Conservation (phyloP, 2,888 invertebrate genomes). For the Lypha dubia region DNA sequence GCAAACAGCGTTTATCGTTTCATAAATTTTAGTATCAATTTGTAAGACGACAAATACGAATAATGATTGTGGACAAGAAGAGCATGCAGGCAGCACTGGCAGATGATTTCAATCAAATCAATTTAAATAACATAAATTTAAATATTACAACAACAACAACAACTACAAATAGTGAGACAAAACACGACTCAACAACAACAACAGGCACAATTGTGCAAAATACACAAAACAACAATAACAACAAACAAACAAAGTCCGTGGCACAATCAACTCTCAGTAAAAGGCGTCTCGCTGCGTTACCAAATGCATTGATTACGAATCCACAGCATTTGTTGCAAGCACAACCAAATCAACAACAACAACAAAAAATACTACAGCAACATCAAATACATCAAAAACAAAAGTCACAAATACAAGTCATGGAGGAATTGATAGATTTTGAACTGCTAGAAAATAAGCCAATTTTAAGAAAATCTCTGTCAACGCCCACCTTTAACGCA, state of each 20-base stretch:
- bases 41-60: conserved; percentile 49
- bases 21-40: conserved; percentile 54
- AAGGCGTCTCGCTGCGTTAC: conserved; percentile 62
- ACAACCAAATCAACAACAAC: conserved; percentile 60
- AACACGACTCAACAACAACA: conserved; percentile 72
- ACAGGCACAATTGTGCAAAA: conserved; percentile 48
- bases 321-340: conserved; percentile 73
- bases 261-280: conserved; percentile 64
- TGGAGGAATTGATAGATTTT: conserved; percentile 54
- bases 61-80: conserved; percentile 68
- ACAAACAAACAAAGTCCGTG: conserved; percentile 50
- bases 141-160: conserved; percentile 70
- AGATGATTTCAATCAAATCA: conserved; percentile 74
- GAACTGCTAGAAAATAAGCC: conserved; percentile 71
- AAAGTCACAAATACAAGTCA: conserved; percentile 59
- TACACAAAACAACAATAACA: conserved; percentile 45
- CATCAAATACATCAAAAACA: no score
- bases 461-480: conserved; percentile 70
- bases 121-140: conserved; percentile 73
- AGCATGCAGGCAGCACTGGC: conserved; percentile 51
- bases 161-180: conserved; percentile 24
- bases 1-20: conserved; percentile 36
- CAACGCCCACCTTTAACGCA: conserved; percentile 68
- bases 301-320: conserved; percentile 63
- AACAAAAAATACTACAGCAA: conserved; percentile 38